A percentile compares a stretch with the other conserved stretches of the same genome.
Evolutionary conservation across 2,888 invertebrate species (phyloP).

Genomic region (Sesia bembeciformis): DNA sequence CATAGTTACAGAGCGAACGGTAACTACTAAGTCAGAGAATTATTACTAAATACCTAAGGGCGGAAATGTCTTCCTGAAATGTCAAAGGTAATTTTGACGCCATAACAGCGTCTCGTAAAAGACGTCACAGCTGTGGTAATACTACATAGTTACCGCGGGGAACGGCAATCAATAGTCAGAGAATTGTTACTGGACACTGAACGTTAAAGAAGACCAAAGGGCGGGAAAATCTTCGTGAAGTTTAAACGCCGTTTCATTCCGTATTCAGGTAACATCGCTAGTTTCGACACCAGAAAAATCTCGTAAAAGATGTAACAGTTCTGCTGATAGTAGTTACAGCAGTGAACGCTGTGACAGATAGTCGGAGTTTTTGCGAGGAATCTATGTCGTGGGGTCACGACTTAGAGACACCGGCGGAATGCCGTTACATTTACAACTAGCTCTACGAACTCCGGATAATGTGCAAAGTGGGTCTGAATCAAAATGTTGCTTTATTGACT

Average conservation of each 20-base stretch:
- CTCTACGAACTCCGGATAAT: conserved; percentile 1
- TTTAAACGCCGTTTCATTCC: too few species aligned
- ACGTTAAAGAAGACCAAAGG: too few species aligned
- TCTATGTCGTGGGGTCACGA: conserved; percentile 33
- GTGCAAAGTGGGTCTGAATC: conserved; percentile 6
- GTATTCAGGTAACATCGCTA: too few species aligned
- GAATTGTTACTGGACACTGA: too few species aligned
- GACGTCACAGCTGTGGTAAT: not conserved
- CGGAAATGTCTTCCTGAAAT: too few species aligned
- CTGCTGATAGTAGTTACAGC: not conserved
- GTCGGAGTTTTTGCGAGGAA: conserved; percentile 13
- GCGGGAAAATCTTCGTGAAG: too few species aligned
- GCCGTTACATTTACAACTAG: not conserved
- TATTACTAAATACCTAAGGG: too few species aligned
- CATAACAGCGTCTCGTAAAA: not conserved
- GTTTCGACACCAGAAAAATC: too few species aligned
- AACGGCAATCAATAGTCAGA: not conserved
- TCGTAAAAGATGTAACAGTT: too few species aligned
- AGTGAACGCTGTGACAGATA: not conserved
- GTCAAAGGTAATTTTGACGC: too few species aligned
- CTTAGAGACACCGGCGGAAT: conserved; percentile 2
- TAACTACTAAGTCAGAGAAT: not conserved
- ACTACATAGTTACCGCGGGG: not conserved
- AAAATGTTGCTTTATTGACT: too few species aligned
- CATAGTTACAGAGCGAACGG: not conserved